phyloP scores from a whole-genome alignment of 2,888 invertebrate genomes.

The Cyclophora albipunctata region DNA sequence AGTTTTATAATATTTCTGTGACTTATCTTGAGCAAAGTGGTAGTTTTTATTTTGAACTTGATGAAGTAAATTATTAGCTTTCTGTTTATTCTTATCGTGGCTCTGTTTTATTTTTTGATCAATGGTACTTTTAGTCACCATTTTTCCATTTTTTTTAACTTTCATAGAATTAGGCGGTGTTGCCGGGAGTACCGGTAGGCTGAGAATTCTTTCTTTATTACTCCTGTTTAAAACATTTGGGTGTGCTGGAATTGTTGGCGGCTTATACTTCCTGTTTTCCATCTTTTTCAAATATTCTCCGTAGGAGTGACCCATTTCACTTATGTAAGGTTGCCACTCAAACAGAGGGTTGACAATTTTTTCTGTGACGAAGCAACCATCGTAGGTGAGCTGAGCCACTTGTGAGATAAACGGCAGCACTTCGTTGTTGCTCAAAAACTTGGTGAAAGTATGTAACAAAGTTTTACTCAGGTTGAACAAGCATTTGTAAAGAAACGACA shows the following conservation, averaged over 20 bases:
- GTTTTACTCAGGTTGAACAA: conserved; percentile 57
- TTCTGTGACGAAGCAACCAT: conserved; percentile 64
- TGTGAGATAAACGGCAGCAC: conserved; percentile 58
- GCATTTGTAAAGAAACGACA: conserved; percentile 51
- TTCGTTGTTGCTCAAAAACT: conserved; percentile 61
- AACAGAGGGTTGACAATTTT: conserved; percentile 67
- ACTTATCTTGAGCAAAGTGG: conserved; percentile 44
- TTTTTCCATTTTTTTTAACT: conserved; percentile 32
- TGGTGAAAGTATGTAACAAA: conserved; percentile 48
- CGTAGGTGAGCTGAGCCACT: conserved; percentile 63
- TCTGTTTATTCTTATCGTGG: conserved; percentile 53
- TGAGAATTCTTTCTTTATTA: conserved; percentile 18
- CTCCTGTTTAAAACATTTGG: conserved; percentile 46
- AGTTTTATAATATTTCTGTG: conserved; percentile 37
- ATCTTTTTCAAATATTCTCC: conserved; percentile 45
- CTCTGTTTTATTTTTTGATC: conserved; percentile 47
- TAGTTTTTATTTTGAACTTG: conserved; percentile 40
- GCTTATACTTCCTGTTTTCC: conserved; percentile 43
- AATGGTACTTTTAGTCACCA: conserved; percentile 53
- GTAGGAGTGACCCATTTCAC: conserved; percentile 56
- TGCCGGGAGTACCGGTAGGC: conserved; percentile 17
- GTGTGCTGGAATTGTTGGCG: conserved; percentile 47
- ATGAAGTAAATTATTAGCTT: conserved; percentile 41
- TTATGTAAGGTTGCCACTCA: conserved; percentile 60
- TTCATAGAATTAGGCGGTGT: conserved; percentile 43